A percentile compares a stretch with the other conserved stretches of the same genome.
phyloP scores from a whole-genome alignment of 1,140 invertebrate genomes.

The Portunus trituberculatus region DNA sequence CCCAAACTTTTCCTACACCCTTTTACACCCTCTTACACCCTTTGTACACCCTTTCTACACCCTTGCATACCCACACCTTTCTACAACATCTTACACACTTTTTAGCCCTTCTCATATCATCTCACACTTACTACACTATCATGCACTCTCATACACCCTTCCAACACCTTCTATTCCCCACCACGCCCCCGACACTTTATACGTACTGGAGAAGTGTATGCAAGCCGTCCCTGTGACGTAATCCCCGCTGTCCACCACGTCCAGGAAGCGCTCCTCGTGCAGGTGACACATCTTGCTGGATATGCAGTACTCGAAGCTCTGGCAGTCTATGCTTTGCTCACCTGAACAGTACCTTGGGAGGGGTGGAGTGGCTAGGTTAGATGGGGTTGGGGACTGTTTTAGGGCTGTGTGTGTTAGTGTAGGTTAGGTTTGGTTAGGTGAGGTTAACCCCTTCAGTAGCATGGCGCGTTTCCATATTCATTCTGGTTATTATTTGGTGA shows the following conservation, averaged over 20 bases:
- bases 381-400: no score
- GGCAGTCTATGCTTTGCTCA: conserved; percentile 58
- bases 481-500: no score
- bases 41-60: not conserved
- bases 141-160: not conserved
- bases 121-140: no score
- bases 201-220: conserved; percentile 72
- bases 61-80: no score
- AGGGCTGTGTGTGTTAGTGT: no score
- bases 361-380: not conserved
- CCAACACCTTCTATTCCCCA: no score
- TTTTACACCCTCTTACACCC: not conserved
- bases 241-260: conserved; percentile 52
- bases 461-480: no score
- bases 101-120: no score
- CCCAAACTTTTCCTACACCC: not conserved
- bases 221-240: conserved; percentile 54
- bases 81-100: not conserved
- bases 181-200: no score
- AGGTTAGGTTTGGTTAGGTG: no score
- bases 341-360: conserved; percentile 63
- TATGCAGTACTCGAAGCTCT: conserved; percentile 72
- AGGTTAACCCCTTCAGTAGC: no score
- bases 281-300: conserved; percentile 55
- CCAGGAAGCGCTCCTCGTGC: conserved; percentile 70